These are phyloP conservation scores for Eustalomyia histrio DNA, from an alignment of 2,888 invertebrate species.

Conservation along the genomic window DNA sequence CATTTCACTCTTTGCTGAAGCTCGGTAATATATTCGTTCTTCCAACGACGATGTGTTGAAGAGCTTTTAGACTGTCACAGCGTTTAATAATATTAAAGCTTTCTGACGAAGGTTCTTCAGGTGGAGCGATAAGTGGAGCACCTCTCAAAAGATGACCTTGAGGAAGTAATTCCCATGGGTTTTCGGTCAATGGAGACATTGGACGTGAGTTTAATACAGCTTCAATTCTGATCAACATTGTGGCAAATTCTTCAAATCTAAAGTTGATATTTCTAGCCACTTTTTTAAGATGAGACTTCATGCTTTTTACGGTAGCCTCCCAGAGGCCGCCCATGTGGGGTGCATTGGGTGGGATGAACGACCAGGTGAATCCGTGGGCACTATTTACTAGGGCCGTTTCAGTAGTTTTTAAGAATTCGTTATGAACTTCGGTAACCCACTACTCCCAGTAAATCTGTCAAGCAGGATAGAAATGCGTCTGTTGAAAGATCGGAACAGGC, in stretches of 20 bases:
- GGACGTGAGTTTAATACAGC: too few relatives aligned
- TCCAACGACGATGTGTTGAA: background rate
- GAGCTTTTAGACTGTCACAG: background rate
- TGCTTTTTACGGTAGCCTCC: too few relatives aligned
- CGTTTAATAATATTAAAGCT: background rate
- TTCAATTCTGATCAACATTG: too few relatives aligned
- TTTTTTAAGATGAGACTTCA: too few relatives aligned
- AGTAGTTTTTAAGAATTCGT: background rate
- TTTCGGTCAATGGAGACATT: too few relatives aligned
- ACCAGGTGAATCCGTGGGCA: background rate
- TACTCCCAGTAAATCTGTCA: background rate
- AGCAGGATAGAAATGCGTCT: slow-evolving; percentile 4
- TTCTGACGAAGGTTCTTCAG: background rate
- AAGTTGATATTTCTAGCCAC: too few relatives aligned
- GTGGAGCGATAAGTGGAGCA: too few relatives aligned
- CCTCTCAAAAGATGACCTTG: too few relatives aligned
- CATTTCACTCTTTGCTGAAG: too few relatives aligned
- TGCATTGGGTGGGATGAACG: slow-evolving; percentile 5
- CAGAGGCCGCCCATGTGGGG: slow-evolving; percentile 25
- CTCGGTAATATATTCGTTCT: background rate
- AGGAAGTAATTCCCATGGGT: too few relatives aligned
- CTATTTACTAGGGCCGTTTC: background rate
- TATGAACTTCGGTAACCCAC: slow-evolving; percentile 2
- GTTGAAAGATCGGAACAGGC: slow-evolving; percentile 2
- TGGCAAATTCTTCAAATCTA: too few relatives aligned